These are phyloP conservation scores for Caracal caracal DNA, from an alignment of 2,113 vertebrate genomes.

Conservation along the genomic window DNA sequence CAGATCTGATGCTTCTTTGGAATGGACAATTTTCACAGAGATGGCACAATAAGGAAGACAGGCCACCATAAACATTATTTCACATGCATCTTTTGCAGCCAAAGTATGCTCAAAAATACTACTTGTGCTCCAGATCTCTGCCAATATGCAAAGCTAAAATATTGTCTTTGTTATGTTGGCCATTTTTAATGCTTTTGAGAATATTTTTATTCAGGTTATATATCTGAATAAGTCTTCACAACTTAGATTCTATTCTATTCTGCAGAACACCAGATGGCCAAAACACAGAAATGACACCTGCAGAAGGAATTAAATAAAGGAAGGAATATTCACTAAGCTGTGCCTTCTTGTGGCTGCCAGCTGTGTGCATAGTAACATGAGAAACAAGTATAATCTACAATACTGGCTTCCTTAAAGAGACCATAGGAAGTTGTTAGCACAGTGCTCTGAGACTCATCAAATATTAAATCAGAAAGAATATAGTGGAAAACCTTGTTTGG, in stretches of 20 bases:
- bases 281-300: conserved; percentile 69
- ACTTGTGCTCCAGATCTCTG: background rate
- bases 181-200: conserved; percentile 32
- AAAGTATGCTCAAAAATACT: background rate
- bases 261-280: conserved; percentile 61
- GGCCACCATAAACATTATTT: background rate
- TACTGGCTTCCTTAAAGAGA: conserved; percentile 64
- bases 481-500: conserved; percentile 7
- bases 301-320: conserved; percentile 69
- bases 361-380: conserved; percentile 52
- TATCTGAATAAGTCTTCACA: conserved; percentile 23
- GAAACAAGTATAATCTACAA: conserved; percentile 46
- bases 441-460: conserved; percentile 32
- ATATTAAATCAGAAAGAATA: conserved; percentile 54
- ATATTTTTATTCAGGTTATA: background rate
- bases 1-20: background rate
- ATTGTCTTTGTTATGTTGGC: background rate
- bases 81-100: background rate
- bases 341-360: conserved; percentile 56
- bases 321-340: conserved; percentile 51
- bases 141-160: background rate
- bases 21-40: background rate
- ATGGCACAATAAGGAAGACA: background rate
- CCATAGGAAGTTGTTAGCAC: conserved; percentile 35
- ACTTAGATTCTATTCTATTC: conserved; percentile 52